phyloP scores from a whole-genome alignment of 2,113 vertebrate species.

The Cichladusa arquata region DNA sequence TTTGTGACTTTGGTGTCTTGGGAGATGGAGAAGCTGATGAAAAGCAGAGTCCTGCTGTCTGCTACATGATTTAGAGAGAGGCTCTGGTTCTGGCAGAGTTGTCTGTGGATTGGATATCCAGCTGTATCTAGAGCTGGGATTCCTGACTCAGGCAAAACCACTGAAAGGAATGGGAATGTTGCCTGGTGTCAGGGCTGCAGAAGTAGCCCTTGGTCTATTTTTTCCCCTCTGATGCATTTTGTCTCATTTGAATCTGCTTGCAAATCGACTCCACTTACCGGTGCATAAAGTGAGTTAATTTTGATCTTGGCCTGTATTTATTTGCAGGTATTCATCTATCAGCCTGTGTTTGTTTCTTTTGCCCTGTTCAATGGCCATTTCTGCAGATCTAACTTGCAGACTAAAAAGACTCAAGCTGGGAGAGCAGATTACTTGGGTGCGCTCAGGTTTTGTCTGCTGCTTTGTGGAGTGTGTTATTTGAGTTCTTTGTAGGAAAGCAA shows the following conservation, averaged over 20 bases:
- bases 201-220: neutral
- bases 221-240: neutral
- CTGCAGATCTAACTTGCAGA: conserved; percentile 2
- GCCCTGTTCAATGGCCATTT: neutral
- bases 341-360: neutral
- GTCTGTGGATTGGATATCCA: neutral
- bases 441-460: neutral
- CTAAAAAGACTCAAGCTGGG: neutral
- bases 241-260: neutral
- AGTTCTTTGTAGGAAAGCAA: neutral
- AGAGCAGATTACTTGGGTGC: neutral
- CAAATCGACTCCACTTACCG: neutral
- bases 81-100: neutral
- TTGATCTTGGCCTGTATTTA: neutral
- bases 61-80: neutral
- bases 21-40: neutral
- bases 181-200: neutral
- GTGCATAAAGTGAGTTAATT: conserved; percentile 17
- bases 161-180: neutral
- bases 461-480: neutral
- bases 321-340: neutral
- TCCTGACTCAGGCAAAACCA: neutral
- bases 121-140: neutral
- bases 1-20: neutral
- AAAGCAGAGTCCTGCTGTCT: neutral